Percentiles rank a stretch among this genome's conserved stretches.
phyloP scores from a whole-genome alignment of 2,113 vertebrate genomes.

The Gallinago undulata region DNA sequence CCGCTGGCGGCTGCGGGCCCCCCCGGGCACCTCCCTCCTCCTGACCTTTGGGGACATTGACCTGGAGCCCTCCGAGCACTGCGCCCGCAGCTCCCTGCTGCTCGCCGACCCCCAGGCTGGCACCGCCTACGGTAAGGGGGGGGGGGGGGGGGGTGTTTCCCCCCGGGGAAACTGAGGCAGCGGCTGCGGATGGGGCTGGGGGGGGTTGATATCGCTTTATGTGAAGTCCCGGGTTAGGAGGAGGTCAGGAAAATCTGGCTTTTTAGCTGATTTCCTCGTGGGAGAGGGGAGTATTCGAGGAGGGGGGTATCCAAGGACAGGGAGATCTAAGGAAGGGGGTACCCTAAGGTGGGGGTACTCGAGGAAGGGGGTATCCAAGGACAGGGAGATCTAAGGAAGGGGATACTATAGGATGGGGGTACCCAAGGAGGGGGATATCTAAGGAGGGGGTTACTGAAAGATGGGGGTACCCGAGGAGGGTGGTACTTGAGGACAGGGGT shows the following conservation, averaged over 20 bases:
- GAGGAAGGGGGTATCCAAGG: neutral
- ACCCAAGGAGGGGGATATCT: neutral
- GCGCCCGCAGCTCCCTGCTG: slow-evolving; percentile 78
- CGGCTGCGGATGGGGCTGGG: accelerated
- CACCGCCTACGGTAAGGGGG: slow-evolving; percentile 71
- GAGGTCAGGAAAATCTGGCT: neutral
- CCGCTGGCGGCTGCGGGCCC: slow-evolving; percentile 74
- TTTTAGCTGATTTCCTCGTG: neutral
- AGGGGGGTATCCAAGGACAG: neutral
- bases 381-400: neutral
- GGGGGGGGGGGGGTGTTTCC: too few species aligned
- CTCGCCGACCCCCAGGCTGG: slow-evolving; percentile 66
- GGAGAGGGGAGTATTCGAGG: too few species aligned
- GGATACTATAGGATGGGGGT: neutral
- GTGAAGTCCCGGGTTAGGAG: neutral
- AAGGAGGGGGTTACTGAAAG: neutral
- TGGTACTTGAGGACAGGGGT: accelerated
- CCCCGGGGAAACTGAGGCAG: neutral
- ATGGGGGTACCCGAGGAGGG: neutral
- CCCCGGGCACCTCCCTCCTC: slow-evolving; percentile 68
- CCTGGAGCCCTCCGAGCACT: slow-evolving; percentile 78
- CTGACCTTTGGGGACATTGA: slow-evolving; percentile 85
- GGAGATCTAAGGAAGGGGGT: neutral
- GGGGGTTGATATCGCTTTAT: accelerated
- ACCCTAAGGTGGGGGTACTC: accelerated